Base-by-base conservation (phyloP, 2,113 vertebrate species). In the Amazona vittata region DNA sequence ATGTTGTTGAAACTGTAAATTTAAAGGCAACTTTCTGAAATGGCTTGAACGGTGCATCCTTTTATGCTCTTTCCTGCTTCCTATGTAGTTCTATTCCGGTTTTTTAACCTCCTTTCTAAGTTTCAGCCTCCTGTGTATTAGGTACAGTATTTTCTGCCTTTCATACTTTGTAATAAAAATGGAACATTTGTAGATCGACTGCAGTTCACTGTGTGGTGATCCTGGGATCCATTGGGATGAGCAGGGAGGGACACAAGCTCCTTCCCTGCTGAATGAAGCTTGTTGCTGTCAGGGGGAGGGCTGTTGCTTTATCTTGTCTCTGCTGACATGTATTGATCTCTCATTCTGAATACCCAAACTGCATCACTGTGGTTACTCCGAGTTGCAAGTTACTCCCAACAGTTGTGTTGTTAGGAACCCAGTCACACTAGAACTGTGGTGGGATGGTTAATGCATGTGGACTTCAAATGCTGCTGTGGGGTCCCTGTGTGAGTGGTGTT, bases 151-250 rank as follows among this genome's bases (percentile, higher is more conserved):
- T 98, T 98, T 98, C 98, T 98, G 98, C 98, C 97, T 98, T 98
- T 98, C 97, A 97, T 98, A 98, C 98, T 97, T 98, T 98, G 98
- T 98, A 98, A 98, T 98, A 98, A 98, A 98, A 98, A 96, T 29
- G 65, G 93, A 98, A 98, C 97, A 90, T 98, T 97, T 98, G 97
- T 98, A 98, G 97, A 97, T 96, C 94, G 98, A 98, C 90, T 97
- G 94, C 96, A 97, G 93, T 96, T 96, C 59, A 46, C 96, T 95
- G 96, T 97, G 97, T 97, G 94, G 57, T 97, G 74, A 97, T 96
- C 22, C 49, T 31, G 60, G 59, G 19, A 6, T 17, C n/a, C 20
- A 15, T 2, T 7, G 62, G 55, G 82, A 22, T 7, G 25, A 71
- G 68, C 65, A 64, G 69, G 39, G 68, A 59, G 19, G 33, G 35